These are phyloP conservation scores for Malurus leucopterus DNA, from an alignment of 2,797 vertebrate genomes.

Conservation along the genomic window DNA sequence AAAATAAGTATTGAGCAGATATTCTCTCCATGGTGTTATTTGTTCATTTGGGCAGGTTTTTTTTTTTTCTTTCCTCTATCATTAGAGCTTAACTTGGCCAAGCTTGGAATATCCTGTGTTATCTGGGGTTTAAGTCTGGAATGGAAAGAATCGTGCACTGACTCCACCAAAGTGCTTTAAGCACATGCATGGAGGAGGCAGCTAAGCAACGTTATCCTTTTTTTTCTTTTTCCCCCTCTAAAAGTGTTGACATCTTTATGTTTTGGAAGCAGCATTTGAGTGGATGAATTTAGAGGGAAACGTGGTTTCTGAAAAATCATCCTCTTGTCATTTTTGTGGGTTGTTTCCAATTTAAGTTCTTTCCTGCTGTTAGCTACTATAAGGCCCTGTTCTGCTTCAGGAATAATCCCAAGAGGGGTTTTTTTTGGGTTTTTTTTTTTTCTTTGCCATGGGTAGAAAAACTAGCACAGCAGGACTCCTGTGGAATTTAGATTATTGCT, in stretches of 20 bases:
- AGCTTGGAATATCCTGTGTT: neutral
- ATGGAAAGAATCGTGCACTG: neutral
- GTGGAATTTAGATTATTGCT: neutral
- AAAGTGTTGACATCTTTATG: neutral
- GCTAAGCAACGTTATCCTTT: neutral
- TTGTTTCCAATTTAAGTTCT: slow-evolving; percentile 31
- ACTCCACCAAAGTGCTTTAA: neutral
- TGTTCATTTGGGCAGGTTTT: neutral
- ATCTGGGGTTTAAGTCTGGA: neutral
- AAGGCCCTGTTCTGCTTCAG: slow-evolving; percentile 1
- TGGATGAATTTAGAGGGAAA: slow-evolving; percentile 27
- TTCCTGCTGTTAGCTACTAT: slow-evolving; percentile 10
- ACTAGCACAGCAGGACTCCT: neutral
- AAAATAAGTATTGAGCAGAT: neutral
- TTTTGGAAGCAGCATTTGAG: slow-evolving; percentile 4
- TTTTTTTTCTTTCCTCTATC: neutral
- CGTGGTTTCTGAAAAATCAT: neutral
- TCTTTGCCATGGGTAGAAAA: neutral
- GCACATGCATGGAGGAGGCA: neutral
- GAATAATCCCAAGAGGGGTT: neutral
- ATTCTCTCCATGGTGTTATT: neutral
- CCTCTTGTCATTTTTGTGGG: slow-evolving; percentile 27
- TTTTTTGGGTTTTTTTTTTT: neutral
- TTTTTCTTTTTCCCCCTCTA: neutral
- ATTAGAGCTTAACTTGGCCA: neutral